These are phyloP conservation scores for Crotalus tigris DNA, from an alignment of 2,113 vertebrate species.

Conservation along the genomic window DNA sequence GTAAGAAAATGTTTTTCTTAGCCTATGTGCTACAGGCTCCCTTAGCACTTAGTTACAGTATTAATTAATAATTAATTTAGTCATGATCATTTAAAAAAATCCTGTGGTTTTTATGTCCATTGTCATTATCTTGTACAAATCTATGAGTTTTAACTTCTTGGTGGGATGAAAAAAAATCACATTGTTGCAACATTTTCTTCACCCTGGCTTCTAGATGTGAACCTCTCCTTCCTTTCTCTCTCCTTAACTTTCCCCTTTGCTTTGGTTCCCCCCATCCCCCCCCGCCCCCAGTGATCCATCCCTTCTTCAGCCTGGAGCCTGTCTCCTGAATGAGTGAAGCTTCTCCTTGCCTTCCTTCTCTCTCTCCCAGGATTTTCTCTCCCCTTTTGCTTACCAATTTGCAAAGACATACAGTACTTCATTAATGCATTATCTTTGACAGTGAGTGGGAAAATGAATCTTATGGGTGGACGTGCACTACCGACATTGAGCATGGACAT, in stretches of 20 bases:
- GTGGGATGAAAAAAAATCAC: no score
- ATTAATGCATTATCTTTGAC: neutral
- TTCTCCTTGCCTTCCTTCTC: no score
- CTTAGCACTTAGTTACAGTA: neutral
- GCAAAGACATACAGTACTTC: neutral
- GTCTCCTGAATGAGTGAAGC: neutral
- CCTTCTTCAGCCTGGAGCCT: neutral
- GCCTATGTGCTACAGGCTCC: neutral
- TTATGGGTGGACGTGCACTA: neutral
- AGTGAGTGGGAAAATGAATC: neutral
- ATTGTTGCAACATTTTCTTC: neutral
- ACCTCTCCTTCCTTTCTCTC: neutral
- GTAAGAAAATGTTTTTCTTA: neutral
- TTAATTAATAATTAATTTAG: neutral
- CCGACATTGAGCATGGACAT: neutral
- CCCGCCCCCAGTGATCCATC: neutral
- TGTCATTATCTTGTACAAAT: neutral
- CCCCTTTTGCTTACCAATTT: neutral
- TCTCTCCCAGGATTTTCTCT: neutral
- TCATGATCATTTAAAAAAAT: neutral
- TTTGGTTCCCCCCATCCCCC: neutral
- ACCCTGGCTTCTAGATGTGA: neutral
- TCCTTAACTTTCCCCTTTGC: neutral
- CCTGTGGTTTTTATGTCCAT: neutral
- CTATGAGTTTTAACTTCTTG: no score